Base-by-base conservation (phyloP, 2,797 vertebrate genomes). In the Acanthornis magna region DNA sequence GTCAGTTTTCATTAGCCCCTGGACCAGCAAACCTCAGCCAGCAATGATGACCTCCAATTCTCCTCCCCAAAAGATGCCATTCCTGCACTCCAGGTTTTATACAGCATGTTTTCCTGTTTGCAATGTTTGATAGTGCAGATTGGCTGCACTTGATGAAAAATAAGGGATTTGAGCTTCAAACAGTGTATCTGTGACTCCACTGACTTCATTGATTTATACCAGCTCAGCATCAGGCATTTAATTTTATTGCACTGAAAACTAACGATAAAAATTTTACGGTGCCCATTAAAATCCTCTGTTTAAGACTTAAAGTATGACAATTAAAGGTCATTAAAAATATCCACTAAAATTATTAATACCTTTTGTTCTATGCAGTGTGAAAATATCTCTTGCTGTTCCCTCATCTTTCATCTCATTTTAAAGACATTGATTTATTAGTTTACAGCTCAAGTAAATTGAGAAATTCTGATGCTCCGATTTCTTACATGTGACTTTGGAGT, bases 401-500 rank as follows among this genome's bases (percentile, higher is more conserved):
- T 84, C 68, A 88, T 94, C 72, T 72, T 96, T 96, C 78, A 89
- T 71, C 71, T 78, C 57, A 43, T 85, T 92, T 82, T 77, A 88
- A 93, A 93, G 79, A 93, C 78, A 72, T 22, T 84, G 84, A 96
- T 92, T 80, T 89, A 89, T 96, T 89, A 83, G 78, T 78, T 87
- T 91, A 87, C 27, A 88, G 58, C 43, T 74, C 47, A 57, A 45
- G n/a, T 77, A 93, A 89, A 91, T 6, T 83, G 72, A 89, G 73
- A 91, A 95, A 60, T 38, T 48, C 57, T 86, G 54, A 88, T 88
- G 50, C 68, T 94, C 65, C 75, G 50, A 65, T 50, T 87, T 90
- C 91, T 93, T 79, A 62, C 54, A 58, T 27, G 42, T 85, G 71
- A 85, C 43, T 93, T 94, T 72, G 84, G 71, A 87, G 68, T 54